Conservation (phyloP, 2,888 invertebrate genomes). For the Brenthis ino region DNA sequence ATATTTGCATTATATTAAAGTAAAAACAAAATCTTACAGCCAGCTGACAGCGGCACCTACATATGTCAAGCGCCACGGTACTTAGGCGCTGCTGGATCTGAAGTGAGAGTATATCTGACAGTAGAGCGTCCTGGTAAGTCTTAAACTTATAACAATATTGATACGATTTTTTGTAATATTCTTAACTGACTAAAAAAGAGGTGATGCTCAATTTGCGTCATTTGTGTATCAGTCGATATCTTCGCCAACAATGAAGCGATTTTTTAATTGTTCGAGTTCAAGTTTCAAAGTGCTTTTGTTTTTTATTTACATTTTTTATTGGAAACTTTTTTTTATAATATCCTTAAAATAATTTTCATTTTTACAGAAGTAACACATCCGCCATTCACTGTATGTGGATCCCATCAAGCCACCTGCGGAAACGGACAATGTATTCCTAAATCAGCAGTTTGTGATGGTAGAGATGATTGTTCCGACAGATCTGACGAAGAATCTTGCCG, state of each 20-base stretch:
- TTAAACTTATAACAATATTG: neutral
- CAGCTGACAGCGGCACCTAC: conserved; percentile 90
- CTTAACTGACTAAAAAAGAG: neutral
- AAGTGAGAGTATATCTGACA: conserved; percentile 85
- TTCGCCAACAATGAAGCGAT: no score
- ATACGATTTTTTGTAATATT: neutral
- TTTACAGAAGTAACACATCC: conserved; percentile 47
- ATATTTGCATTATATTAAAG: neutral
- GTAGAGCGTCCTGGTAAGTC: conserved; percentile 77
- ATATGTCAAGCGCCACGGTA: conserved; percentile 90
- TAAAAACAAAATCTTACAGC: conserved; percentile 54
- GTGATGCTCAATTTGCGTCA: no score
- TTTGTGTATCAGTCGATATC: no score
- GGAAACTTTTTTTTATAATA: neutral
- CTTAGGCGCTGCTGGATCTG: conserved; percentile 84
- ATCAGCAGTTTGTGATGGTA: conserved; percentile 88
- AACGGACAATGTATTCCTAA: conserved; percentile 95
- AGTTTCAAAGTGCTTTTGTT: no score
- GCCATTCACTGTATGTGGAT: conserved; percentile 48
- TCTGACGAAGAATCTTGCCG: conserved; percentile 96
- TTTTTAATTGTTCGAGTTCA: no score
- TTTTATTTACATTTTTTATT: no score
- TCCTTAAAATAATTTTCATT: neutral
- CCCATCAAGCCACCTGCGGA: conserved; percentile 91
- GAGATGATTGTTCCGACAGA: conserved; percentile 90